These are phyloP conservation scores for Apodemia duryi DNA, from an alignment of 2,888 invertebrate species.

Conservation along the genomic window DNA sequence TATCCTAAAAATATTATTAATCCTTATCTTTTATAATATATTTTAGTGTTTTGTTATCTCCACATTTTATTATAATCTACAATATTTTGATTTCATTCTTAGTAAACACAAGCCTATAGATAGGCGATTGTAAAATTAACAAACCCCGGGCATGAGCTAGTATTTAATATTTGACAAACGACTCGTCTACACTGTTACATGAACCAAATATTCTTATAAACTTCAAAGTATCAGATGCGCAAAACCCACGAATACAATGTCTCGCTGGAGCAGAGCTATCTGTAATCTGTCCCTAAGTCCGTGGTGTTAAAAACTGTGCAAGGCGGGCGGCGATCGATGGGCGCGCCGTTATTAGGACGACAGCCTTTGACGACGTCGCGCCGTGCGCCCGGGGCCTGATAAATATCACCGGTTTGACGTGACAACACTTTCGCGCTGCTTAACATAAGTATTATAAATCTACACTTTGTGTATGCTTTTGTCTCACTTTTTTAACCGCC, in stretches of 20 bases:
- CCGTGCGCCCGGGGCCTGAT: not conserved
- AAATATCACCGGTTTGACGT: not conserved
- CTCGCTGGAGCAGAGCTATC: not conserved
- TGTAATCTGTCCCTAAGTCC: constrained; percentile 10
- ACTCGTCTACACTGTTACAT: not conserved
- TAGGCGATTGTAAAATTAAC: no score
- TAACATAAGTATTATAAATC: no score
- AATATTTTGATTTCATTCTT: no score
- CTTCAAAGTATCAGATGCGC: not conserved
- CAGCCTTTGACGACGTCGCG: constrained; percentile 66
- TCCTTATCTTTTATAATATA: no score
- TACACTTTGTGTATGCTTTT: no score
- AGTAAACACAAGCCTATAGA: no score
- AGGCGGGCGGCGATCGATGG: constrained; percentile 67
- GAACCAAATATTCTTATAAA: not conserved
- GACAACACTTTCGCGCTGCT: not conserved
- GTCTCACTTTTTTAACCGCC: no score
- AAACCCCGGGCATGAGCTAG: no score
- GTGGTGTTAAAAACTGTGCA: constrained; percentile 6
- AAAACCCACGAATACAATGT: not conserved
- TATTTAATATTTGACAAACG: no score
- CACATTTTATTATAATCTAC: no score
- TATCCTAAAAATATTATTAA: no score
- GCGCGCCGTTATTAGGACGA: constrained; percentile 79
- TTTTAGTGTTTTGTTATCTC: no score